phyloP scores from a whole-genome alignment of 1,140 invertebrate species.

The Mactra quadrangularis region DNA sequence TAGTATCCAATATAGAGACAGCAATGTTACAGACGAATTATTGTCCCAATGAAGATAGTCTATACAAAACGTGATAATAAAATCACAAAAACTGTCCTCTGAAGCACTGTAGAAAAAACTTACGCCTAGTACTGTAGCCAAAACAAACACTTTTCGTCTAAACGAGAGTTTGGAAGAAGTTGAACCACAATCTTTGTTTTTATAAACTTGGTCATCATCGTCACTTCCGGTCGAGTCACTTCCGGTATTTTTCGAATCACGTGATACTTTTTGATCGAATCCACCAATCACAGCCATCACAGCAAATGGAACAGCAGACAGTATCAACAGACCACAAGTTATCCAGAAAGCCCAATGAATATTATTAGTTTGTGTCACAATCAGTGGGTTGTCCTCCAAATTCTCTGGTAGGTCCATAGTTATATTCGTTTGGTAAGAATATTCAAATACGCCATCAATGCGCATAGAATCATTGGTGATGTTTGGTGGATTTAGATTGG shows the following conservation, averaged over 20 bases:
- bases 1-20: conserved; percentile 69
- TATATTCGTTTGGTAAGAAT: neutral
- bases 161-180: conserved; percentile 25
- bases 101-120: conserved; percentile 64
- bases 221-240: too few species aligned
- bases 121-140: conserved; percentile 59
- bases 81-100: conserved; percentile 70
- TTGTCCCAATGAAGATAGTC: conserved; percentile 70
- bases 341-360: conserved; percentile 47
- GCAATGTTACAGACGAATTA: conserved; percentile 61
- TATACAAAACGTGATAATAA: conserved; percentile 66
- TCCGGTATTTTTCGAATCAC: too few species aligned
- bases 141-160: conserved; percentile 40
- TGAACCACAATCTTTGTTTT: conserved; percentile 2
- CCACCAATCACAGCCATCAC: conserved; percentile 22
- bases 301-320: conserved; percentile 39
- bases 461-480: too few species aligned
- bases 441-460: too few species aligned
- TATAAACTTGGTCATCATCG: neutral
- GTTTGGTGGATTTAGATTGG: too few species aligned
- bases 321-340: conserved; percentile 2
- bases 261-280: conserved; percentile 15
- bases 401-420: neutral
- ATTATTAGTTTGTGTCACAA: neutral
- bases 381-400: neutral